Evolutionary conservation across 2,888 invertebrate genomes (phyloP).

Genomic region (Rhopalosiphum nymphaeae): DNA sequence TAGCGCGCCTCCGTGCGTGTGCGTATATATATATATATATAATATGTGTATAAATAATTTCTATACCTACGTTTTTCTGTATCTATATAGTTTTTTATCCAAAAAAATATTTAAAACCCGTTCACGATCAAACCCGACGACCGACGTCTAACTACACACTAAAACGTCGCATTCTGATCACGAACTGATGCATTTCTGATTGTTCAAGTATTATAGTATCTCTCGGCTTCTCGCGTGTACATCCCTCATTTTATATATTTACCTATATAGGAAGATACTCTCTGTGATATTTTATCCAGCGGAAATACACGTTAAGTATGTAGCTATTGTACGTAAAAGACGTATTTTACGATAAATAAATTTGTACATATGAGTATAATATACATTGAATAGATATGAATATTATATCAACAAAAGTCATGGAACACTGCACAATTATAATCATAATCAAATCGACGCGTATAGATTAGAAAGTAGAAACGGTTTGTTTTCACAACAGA

Average conservation of each 20-base stretch:
- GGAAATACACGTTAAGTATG: neutral
- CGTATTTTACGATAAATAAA: neutral
- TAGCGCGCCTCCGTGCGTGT: neutral
- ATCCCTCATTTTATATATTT: neutral
- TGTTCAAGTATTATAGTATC: constrained; percentile 14
- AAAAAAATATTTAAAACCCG: constrained; percentile 59
- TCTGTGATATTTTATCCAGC: neutral
- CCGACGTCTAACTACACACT: neutral
- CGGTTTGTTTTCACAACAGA: neutral
- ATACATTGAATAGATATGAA: neutral
- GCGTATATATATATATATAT: neutral
- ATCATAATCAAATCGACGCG: neutral
- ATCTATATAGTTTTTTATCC: neutral
- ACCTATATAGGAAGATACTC: neutral
- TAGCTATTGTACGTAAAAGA: neutral
- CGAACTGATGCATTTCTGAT: constrained; percentile 60
- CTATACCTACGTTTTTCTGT: neutral
- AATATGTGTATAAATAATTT: constrained; percentile 46
- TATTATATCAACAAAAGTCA: neutral
- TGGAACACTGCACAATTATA: neutral
- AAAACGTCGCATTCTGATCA: constrained; percentile 57
- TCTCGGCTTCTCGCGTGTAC: neutral
- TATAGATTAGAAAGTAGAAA: neutral
- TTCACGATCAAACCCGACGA: constrained; percentile 56
- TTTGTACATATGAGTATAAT: neutral